Evolutionary conservation across 2,113 vertebrate species (phyloP).

Genomic region (Mus spicilegus): DNA sequence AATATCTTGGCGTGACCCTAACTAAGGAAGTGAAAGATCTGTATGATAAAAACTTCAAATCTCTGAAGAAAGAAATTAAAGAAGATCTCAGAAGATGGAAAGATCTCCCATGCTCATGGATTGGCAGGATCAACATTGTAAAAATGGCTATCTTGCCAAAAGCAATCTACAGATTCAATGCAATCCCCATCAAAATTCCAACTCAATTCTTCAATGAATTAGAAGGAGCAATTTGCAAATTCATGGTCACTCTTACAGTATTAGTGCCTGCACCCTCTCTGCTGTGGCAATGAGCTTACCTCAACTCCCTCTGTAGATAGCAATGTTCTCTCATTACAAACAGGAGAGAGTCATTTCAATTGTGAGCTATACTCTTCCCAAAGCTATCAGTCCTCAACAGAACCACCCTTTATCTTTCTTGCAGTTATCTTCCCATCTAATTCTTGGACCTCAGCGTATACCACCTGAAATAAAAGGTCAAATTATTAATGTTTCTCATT

Average conservation of each 20-base stretch:
- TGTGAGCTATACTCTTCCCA: not conserved
- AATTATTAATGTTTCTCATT: constrained; percentile 37
- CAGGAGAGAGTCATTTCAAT: not conserved
- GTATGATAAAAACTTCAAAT: no score
- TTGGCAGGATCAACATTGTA: no score
- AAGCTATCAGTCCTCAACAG: not conserved
- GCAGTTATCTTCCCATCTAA: not conserved
- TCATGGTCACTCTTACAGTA: not conserved
- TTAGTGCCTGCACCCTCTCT: not conserved
- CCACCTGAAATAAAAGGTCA: constrained; percentile 44
- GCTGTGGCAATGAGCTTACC: not conserved
- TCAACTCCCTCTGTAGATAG: not conserved
- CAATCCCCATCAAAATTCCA: no score
- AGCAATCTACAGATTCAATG: no score
- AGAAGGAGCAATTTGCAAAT: no score
- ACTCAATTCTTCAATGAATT: no score
- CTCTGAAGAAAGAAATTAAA: no score
- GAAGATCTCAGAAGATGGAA: no score
- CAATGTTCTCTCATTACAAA: not conserved
- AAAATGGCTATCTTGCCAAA: no score
- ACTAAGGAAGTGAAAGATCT: no score
- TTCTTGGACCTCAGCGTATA: not conserved
- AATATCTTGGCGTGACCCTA: no score
- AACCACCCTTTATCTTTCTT: not conserved
- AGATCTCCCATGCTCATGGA: no score